Conservation (phyloP, 2,888 invertebrate genomes). For the Synergus itoensis region DNA sequence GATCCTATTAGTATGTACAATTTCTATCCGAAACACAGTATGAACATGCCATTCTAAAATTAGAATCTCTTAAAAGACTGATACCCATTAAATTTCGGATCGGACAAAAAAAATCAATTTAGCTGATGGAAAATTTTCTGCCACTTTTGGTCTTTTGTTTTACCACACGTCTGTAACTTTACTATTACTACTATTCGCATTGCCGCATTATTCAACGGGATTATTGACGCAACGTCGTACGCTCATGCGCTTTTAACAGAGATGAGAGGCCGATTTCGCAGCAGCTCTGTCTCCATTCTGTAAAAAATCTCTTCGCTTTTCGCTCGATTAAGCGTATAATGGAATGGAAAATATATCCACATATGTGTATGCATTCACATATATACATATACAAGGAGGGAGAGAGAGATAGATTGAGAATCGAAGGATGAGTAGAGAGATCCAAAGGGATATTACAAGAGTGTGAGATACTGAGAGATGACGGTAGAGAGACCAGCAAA, state of each 20-base stretch:
- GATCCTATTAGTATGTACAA: too few species aligned
- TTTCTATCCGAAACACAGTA: not conserved
- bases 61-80: not conserved
- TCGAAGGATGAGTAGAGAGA: slow-evolving; percentile 42
- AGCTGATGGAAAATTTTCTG: not conserved
- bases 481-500: slow-evolving; percentile 59
- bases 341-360: slow-evolving; percentile 49
- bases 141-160: not conserved
- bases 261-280: slow-evolving; percentile 58
- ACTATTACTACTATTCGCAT: slow-evolving; percentile 26
- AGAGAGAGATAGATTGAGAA: slow-evolving; percentile 17
- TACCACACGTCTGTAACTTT: not conserved
- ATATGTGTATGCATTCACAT: not conserved
- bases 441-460: slow-evolving; percentile 24
- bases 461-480: slow-evolving; percentile 5
- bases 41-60: not conserved
- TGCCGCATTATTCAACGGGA: slow-evolving; percentile 51
- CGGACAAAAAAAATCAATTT: not conserved
- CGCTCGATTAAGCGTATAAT: slow-evolving; percentile 56
- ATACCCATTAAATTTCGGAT: not conserved
- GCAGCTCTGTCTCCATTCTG: slow-evolving; percentile 56
- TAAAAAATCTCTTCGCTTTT: slow-evolving; percentile 59
- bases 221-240: slow-evolving; percentile 59
- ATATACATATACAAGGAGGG: slow-evolving; percentile 11
- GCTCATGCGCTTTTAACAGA: slow-evolving; percentile 60